Conservation (phyloP, 2,797 vertebrate species). For the Rhynchotus rufescens region DNA sequence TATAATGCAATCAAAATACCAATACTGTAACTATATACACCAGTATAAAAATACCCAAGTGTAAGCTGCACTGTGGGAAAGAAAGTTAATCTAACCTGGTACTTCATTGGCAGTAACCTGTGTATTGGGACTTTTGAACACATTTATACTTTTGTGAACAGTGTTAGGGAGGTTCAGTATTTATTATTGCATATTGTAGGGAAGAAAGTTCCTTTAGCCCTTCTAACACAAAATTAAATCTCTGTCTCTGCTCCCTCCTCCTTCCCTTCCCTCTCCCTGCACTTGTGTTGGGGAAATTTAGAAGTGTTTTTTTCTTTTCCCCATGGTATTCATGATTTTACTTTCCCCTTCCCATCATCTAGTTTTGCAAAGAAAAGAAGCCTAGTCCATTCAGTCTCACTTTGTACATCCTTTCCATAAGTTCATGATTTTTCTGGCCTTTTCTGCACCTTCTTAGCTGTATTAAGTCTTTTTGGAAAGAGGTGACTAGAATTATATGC, state of each 20-base stretch:
- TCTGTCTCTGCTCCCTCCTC: not conserved
- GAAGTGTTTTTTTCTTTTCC: not conserved
- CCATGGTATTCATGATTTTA: not conserved
- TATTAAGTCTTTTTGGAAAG: not conserved
- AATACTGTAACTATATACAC: not conserved
- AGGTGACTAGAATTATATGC: not conserved
- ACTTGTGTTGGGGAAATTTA: not conserved
- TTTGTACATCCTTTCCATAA: not conserved
- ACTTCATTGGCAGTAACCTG: not conserved
- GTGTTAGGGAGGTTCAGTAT: not conserved
- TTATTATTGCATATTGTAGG: not conserved
- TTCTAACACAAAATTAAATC: not conserved
- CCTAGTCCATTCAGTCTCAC: not conserved
- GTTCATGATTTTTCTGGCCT: not conserved
- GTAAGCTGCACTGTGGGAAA: not conserved
- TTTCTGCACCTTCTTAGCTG: not conserved
- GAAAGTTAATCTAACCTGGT: not conserved
- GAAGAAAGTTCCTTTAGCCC: not conserved
- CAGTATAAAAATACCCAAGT: not conserved
- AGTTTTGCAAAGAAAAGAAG: not conserved
- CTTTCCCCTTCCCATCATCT: not conserved
- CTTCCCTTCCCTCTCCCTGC: not conserved
- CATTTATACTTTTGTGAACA: not conserved
- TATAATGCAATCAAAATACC: not conserved
- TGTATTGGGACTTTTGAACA: rapidly evolving